Percentiles rank a stretch among this genome's conserved stretches.
Conservation (phyloP, 2,797 vertebrate species). For the Chelonia mydas region DNA sequence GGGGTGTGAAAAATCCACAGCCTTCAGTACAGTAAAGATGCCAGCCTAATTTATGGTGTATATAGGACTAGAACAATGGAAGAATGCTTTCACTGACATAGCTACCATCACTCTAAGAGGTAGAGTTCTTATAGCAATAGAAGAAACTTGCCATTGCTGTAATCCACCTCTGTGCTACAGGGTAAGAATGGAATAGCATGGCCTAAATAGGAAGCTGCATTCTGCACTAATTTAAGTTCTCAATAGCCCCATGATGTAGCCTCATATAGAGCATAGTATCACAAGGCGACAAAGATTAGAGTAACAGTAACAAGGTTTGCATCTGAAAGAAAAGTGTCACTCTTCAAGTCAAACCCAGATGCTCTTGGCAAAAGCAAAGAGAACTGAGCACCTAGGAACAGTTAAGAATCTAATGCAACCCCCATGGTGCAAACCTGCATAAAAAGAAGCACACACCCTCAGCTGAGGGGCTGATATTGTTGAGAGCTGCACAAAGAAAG, state of each 20-base stretch:
- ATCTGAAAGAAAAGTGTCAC: not conserved
- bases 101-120: not conserved
- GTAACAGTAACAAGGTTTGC: not conserved
- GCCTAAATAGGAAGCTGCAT: not conserved
- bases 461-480: not conserved
- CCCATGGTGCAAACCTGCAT: not conserved
- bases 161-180: not conserved
- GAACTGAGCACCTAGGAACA: not conserved
- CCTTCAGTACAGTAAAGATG: not conserved
- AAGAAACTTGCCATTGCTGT: not conserved
- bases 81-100: not conserved
- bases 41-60: not conserved
- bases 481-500: conserved; percentile 1
- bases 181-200: not conserved
- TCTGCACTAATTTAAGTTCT: not conserved
- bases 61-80: not conserved
- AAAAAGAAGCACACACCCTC: not conserved
- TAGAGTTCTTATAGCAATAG: not conserved
- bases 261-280: fast-evolving
- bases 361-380: not conserved
- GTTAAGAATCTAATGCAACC: not conserved
- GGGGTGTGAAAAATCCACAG: not conserved
- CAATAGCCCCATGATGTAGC: not conserved
- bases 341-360: not conserved
- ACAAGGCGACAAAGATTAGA: not conserved